Conservation (phyloP, 2,113 vertebrate species). For the Aptenodytes patagonicus region DNA sequence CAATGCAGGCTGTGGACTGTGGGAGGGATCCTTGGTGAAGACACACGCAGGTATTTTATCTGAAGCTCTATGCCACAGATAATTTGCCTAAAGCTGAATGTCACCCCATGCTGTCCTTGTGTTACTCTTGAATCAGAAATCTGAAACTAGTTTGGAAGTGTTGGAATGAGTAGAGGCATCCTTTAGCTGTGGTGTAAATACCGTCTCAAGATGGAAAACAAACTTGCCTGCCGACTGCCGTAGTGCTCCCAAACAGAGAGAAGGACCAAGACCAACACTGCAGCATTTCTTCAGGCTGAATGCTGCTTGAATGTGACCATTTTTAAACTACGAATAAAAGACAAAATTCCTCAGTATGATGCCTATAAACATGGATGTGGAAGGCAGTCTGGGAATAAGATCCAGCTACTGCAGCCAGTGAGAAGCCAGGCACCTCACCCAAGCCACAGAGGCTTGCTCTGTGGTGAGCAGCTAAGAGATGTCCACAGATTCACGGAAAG, state of each 20-base stretch:
- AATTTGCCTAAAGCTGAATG: neutral
- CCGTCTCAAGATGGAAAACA: neutral
- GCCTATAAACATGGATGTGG: neutral
- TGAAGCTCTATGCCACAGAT: neutral
- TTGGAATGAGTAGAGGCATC: neutral
- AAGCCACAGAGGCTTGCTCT: rapidly evolving
- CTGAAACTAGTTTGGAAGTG: neutral
- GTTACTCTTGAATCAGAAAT: neutral
- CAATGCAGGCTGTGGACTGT: neutral
- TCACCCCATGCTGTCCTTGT: neutral
- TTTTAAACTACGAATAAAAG: neutral
- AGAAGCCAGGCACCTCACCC: neutral
- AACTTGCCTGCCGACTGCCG: rapidly evolving
- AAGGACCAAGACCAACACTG: neutral
- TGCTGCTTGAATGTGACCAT: neutral
- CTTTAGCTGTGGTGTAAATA: neutral
- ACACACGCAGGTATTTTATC: rapidly evolving
- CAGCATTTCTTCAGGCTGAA: neutral
- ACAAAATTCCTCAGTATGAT: neutral
- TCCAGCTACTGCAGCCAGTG: neutral
- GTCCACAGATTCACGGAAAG: neutral
- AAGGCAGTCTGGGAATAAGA: neutral
- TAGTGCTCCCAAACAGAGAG: neutral
- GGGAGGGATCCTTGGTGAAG: neutral
- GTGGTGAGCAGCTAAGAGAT: neutral